Conservation (phyloP, 1,140 invertebrate species). For the Octopus bimaculoides region DNA sequence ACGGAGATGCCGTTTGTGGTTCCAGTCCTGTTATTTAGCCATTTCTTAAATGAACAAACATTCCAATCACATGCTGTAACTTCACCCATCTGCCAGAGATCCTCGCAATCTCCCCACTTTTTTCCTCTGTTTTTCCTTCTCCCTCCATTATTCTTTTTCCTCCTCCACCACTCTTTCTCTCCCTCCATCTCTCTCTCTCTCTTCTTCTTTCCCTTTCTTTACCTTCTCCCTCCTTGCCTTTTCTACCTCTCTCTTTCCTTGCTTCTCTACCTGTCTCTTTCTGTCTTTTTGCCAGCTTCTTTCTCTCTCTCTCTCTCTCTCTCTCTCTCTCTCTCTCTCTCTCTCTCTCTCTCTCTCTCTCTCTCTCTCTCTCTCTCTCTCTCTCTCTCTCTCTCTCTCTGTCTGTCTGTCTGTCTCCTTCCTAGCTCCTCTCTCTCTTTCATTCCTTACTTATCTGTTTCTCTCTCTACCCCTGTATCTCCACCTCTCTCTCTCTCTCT, state of each 20-base stretch:
- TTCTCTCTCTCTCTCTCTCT: neutral
- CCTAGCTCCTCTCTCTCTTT: neutral
- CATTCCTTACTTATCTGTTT: neutral
- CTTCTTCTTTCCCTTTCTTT: neutral
- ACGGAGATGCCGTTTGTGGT: too few species aligned
- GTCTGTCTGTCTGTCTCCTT: neutral
- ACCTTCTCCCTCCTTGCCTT: neutral
- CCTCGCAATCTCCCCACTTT: neutral
- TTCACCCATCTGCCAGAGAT: neutral
- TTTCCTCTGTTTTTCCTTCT: neutral
- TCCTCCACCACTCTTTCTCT: neutral
- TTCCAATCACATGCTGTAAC: too few species aligned
- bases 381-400: neutral
- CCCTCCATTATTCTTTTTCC: neutral
- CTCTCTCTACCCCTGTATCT: neutral
- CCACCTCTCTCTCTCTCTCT: neutral
- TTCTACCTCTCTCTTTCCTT: neutral
- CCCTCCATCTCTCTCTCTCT: neutral
- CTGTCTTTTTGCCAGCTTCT: neutral
- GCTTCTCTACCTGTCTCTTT: neutral
- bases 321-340: neutral
- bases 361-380: neutral
- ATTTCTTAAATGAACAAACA: too few species aligned
- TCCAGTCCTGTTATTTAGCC: too few species aligned
- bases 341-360: neutral